These are phyloP conservation scores for Gallinago nigripennis DNA, from an alignment of 2,797 vertebrate species.

Conservation along the genomic window DNA sequence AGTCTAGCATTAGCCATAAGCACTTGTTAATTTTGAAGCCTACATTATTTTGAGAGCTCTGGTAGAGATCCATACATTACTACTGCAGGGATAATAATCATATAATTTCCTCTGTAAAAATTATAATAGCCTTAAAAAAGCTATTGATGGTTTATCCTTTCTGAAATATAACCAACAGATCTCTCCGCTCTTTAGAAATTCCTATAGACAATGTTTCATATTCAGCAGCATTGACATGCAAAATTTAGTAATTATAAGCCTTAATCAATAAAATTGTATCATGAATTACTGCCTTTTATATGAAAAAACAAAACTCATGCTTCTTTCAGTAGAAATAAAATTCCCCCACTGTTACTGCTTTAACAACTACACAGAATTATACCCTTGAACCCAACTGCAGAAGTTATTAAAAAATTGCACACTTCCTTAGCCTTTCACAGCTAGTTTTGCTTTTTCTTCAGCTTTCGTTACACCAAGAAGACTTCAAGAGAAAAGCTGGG, in stretches of 20 bases:
- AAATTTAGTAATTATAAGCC: background rate
- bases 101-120: constrained; percentile 18
- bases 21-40: background rate
- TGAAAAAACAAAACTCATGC: background rate
- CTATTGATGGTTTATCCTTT: constrained; percentile 16
- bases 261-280: background rate
- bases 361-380: background rate
- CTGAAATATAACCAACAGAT: constrained; percentile 7
- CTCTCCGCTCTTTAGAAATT: constrained; percentile 24
- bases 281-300: background rate
- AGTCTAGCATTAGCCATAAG: background rate
- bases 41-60: background rate
- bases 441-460: background rate
- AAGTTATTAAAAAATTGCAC: background rate
- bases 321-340: background rate
- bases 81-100: background rate
- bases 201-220: background rate
- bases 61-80: background rate
- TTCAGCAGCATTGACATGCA: background rate
- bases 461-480: background rate
- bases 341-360: background rate
- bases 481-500: background rate
- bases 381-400: background rate
- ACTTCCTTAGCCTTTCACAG: background rate
- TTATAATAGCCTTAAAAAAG: background rate